A percentile compares a stretch with the other conserved stretches of the same genome.
These are phyloP conservation scores for Phenganax subtilis DNA, from an alignment of 92 coral and sea anemone genomes.

Conservation along the genomic window DNA sequence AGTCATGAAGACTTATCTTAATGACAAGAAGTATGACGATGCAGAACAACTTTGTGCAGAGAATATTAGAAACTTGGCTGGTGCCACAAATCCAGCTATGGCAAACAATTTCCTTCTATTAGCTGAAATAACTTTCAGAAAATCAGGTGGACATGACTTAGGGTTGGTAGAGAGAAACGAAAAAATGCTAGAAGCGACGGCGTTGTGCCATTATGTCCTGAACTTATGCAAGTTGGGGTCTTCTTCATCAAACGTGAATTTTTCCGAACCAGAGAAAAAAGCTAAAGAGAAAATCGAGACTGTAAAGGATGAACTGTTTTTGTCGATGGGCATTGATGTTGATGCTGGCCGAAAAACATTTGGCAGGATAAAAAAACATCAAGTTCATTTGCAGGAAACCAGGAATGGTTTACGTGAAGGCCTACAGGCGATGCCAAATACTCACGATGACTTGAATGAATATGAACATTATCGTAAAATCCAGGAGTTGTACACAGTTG, in stretches of 20 bases:
- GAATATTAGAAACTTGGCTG: not conserved
- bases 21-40: not conserved
- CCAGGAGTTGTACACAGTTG: conserved; percentile 35
- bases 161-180: conserved; percentile 7
- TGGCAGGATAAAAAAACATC: not conserved
- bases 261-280: conserved; percentile 11
- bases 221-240: conserved; percentile 8
- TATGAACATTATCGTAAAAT: conserved; percentile 20
- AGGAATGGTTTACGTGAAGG: conserved; percentile 2
- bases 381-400: not conserved
- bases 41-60: conserved; percentile 17
- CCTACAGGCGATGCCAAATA: conserved; percentile 12
- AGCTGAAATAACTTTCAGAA: conserved; percentile 12
- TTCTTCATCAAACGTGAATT: conserved; percentile 4
- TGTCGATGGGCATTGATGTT: conserved; percentile 20
- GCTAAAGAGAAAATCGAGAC: not conserved
- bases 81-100: not conserved
- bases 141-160: not conserved
- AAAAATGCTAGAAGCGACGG: conserved; percentile 5
- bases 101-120: conserved; percentile 8
- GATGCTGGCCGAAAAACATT: conserved; percentile 2
- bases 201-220: conserved; percentile 20
- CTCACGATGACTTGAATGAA: not conserved
- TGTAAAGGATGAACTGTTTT: conserved; percentile 8
- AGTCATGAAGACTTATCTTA: not conserved